Evolutionary conservation across 2,797 vertebrate species (phyloP).

Genomic region (Gallinago nigripennis): DNA sequence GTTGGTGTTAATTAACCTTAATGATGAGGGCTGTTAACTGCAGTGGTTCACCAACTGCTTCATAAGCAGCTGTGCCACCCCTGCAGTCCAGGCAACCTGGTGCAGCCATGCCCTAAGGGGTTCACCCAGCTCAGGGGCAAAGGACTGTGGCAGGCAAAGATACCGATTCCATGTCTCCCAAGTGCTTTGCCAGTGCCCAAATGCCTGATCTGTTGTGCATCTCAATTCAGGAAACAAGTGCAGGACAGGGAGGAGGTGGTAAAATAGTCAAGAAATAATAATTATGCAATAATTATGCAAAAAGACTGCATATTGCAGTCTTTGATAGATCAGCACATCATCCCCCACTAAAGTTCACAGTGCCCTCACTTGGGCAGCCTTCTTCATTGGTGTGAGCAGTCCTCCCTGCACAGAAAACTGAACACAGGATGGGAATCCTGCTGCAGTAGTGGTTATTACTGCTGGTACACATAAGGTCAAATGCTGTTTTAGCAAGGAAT

Average conservation of each 20-base stretch:
- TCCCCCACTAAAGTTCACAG: not conserved
- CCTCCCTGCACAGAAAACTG: not conserved
- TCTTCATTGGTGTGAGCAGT: not conserved
- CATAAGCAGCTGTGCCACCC: not conserved
- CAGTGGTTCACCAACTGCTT: not conserved
- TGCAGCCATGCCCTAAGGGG: not conserved
- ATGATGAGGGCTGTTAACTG: not conserved
- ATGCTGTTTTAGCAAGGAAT: constrained; percentile 25
- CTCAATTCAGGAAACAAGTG: not conserved
- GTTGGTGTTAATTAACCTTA: not conserved
- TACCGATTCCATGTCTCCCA: not conserved
- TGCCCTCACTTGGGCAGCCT: not conserved
- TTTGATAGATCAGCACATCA: not conserved
- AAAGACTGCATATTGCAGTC: not conserved
- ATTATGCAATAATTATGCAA: not conserved
- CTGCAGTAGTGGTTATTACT: not conserved
- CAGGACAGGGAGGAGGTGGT: not conserved
- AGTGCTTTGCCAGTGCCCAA: not conserved
- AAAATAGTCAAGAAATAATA: not conserved
- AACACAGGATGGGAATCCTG: not conserved
- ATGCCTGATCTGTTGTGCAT: not conserved
- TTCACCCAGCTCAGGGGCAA: not conserved
- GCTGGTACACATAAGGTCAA: not conserved
- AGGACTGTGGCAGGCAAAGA: not conserved
- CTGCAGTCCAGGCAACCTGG: not conserved